These are phyloP conservation scores for Lamproptera curius DNA, from an alignment of 2,888 invertebrate genomes.

Conservation along the genomic window DNA sequence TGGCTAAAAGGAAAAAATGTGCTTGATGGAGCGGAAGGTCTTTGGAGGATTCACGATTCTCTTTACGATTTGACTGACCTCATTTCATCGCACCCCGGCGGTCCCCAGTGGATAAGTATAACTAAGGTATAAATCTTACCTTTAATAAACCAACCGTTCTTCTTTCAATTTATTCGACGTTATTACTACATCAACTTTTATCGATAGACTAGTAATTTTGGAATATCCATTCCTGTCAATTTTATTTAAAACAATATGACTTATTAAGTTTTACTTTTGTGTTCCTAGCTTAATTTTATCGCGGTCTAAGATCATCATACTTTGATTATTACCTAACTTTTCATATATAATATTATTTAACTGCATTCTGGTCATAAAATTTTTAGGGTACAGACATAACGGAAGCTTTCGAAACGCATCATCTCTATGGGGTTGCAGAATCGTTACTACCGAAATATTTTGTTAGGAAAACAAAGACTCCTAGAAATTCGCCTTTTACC, in stretches of 20 bases:
- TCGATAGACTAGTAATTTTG: too few relatives aligned
- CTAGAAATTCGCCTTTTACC: conserved; percentile 85
- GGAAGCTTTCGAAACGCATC: conserved; percentile 81
- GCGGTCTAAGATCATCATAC: too few relatives aligned
- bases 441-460: conserved; percentile 82
- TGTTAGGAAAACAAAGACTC: conserved; percentile 78
- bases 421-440: conserved; percentile 76
- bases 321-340: too few relatives aligned
- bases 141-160: neutral
- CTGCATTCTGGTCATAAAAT: too few relatives aligned
- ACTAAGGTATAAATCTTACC: conserved; percentile 76
- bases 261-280: too few relatives aligned
- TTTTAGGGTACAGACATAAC: conserved; percentile 84
- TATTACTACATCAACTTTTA: too few relatives aligned
- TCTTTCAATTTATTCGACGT: too few relatives aligned
- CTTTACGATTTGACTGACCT: conserved; percentile 93
- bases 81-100: conserved; percentile 90
- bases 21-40: conserved; percentile 85
- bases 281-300: too few relatives aligned
- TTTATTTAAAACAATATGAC: too few relatives aligned
- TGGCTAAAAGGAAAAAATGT: conserved; percentile 82
- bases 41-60: conserved; percentile 87
- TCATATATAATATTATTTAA: too few relatives aligned
- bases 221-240: too few relatives aligned
- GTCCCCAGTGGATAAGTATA: conserved; percentile 83